These are phyloP conservation scores for Chinchilla lanigera DNA, from an alignment of 2,113 vertebrate species.

Conservation along the genomic window DNA sequence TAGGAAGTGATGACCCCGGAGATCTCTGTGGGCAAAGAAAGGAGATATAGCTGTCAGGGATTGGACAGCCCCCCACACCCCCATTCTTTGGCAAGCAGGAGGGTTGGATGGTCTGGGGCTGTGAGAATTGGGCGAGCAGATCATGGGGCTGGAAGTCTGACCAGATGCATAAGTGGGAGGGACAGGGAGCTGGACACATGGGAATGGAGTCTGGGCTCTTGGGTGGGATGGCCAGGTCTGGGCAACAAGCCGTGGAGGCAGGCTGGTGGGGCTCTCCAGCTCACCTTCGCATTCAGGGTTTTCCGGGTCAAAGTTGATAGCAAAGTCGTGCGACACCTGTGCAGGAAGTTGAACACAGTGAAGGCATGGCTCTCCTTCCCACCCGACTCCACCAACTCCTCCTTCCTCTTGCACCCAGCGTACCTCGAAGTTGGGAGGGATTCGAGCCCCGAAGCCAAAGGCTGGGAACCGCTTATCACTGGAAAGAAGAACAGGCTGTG, in stretches of 20 bases:
- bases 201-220: background rate
- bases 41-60: background rate
- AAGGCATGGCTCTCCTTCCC: background rate
- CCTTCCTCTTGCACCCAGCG: background rate
- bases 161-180: background rate
- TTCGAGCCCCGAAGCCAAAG: constrained; percentile 84
- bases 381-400: background rate
- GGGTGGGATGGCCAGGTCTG: background rate
- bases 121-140: background rate
- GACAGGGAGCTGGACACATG: background rate
- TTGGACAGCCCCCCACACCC: background rate
- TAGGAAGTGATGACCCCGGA: constrained; percentile 82
- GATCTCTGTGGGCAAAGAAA: constrained; percentile 75
- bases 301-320: constrained; percentile 84
- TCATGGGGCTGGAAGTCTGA: background rate
- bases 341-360: background rate
- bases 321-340: constrained; percentile 85
- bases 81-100: background rate
- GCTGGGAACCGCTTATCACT: constrained; percentile 85
- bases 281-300: constrained; percentile 85
- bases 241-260: background rate
- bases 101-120: background rate
- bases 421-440: constrained; percentile 85
- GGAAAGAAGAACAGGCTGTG: constrained; percentile 58
- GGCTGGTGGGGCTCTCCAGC: background rate